Evolutionary conservation across 2,888 invertebrate genomes (phyloP), one percentile per base, ranked within the genome.

Genomic region (Drosophila colorata): DNA sequence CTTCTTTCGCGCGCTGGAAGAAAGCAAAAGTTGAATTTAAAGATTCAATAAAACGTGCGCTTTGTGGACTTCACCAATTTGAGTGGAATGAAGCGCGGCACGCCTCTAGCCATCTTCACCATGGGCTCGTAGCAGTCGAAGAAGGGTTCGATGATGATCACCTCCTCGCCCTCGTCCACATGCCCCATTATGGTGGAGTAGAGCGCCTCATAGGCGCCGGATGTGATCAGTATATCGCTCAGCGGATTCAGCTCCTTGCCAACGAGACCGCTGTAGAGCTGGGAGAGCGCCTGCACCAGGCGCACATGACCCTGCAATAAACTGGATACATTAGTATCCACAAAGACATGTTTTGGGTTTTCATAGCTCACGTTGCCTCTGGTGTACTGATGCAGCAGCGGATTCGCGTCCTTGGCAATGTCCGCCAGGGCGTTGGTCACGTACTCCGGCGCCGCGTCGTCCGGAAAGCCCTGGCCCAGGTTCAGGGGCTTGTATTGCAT

Each of bases 81-180:
- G 20, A 99, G 93, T 0, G 99, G 95, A 75, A 99, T 96, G 90
- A 96, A 99, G 70, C 94, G 95, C 0, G 98, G 96, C 16, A 94
- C 93, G 0, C 98, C 99, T 1, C 98, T 97, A 2, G 98, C 98
- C 82, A 95, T 95, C 78, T 93, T 94, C 13, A 98, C 96, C 97
- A 99, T 98, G 1, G 98, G 98, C 78, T 96, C 97, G 90, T 99
- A 99, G 90, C 99, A 99, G 92, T 99, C 99, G 91, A 98, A 99
- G 93, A 96, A 99, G 0, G 99, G 99, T 91, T 99, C 99, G 74
- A 99, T 98, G 23, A 99, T 97, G 67, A 99, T 98, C 60, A 98
- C 98, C 93, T 98, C 97, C 91, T 97, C 97, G 0, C 96, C 98
- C 1, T 94, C 94, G 81, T 97, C 96, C 8, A 99, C 95, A 89